Evolutionary conservation across 2,113 vertebrate species (phyloP).

Genomic region (Pavo muticus): DNA sequence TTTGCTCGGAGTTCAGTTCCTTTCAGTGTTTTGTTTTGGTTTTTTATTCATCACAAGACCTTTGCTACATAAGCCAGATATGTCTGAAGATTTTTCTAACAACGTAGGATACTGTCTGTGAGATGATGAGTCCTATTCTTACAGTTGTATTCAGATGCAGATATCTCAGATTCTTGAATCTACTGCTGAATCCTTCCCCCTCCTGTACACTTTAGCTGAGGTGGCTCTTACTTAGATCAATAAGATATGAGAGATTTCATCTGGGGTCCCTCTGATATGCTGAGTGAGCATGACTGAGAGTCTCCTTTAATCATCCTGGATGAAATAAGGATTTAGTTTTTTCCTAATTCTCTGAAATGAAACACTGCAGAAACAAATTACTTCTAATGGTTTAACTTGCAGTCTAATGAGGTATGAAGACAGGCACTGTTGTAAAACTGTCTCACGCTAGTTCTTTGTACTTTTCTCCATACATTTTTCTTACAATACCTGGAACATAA

Average conservation of each 20-base stretch:
- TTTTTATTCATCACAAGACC: neutral
- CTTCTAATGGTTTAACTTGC: neutral
- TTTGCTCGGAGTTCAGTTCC: neutral
- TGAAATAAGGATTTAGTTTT: neutral
- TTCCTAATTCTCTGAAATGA: neutral
- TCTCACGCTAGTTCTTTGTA: neutral
- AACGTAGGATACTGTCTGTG: rapidly evolving
- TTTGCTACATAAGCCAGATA: neutral
- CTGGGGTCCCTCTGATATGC: rapidly evolving
- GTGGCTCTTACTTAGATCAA: neutral
- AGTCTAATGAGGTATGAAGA: neutral
- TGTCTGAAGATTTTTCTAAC: neutral
- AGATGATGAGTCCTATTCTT: neutral
- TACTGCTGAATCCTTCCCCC: rapidly evolving
- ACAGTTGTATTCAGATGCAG: neutral
- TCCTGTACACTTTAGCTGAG: neutral
- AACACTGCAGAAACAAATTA: neutral
- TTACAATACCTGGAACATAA: neutral
- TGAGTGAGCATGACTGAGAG: neutral
- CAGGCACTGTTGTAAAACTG: neutral
- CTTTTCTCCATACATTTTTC: neutral
- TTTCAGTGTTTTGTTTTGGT: neutral
- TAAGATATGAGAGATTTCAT: neutral
- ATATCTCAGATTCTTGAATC: neutral
- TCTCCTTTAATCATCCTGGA: neutral